Evolutionary conservation across 2,113 vertebrate genomes (phyloP).

Genomic region (human (Homo sapiens)): DNA sequence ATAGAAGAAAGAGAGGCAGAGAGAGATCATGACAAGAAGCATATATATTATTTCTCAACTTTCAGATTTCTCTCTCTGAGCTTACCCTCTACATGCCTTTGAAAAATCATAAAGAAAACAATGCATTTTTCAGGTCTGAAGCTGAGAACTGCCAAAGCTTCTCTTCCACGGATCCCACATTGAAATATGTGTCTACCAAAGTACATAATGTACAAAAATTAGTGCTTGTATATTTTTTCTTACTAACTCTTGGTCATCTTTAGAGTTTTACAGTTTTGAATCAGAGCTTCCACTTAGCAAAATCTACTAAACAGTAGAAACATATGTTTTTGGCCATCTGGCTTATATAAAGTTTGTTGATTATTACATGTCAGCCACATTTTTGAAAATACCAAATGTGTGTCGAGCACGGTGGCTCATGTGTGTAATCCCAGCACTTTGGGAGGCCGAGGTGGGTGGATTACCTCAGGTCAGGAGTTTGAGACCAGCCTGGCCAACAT

Average conservation of each 20-base stretch:
- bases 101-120: background rate
- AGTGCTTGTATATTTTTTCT: background rate
- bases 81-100: background rate
- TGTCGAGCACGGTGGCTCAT: too few species aligned
- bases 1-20: background rate
- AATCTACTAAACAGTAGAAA: background rate
- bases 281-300: background rate
- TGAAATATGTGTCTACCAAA: background rate
- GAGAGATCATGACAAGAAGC: too few species aligned
- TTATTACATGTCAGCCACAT: background rate
- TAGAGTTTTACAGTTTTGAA: background rate
- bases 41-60: background rate
- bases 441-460: too few species aligned
- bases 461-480: too few species aligned
- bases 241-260: background rate
- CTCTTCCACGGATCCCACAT: accelerated
- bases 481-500: too few species aligned
- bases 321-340: background rate
- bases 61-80: background rate
- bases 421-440: too few species aligned
- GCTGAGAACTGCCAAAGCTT: background rate
- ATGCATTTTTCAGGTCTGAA: background rate
- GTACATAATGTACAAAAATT: background rate
- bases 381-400: background rate
- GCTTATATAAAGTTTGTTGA: background rate